Evolutionary conservation across 2,888 invertebrate species (phyloP).

Genomic region (Encarsia formosa): DNA sequence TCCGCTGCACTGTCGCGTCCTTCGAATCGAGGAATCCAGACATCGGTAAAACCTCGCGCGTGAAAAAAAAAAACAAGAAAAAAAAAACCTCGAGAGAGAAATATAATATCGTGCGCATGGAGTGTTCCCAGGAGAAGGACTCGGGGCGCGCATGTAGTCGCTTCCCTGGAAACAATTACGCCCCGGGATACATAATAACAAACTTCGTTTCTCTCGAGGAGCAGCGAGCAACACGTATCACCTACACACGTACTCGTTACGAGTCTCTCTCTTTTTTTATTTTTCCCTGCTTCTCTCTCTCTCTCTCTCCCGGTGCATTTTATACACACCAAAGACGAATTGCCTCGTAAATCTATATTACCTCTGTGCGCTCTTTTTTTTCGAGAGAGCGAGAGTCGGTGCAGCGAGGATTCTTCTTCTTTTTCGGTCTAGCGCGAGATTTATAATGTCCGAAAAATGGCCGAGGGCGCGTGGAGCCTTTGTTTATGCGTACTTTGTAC

Average conservation of each 20-base stretch:
- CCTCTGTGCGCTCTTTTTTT: conserved; percentile 30
- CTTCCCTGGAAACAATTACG: conserved; percentile 48
- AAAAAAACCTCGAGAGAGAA: too few species aligned
- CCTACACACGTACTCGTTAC: conserved; percentile 12
- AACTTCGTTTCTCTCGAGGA: conserved; percentile 20
- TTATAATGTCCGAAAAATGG: background rate
- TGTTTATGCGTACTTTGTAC: too few species aligned
- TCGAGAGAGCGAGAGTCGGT: too few species aligned
- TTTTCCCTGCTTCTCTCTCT: background rate
- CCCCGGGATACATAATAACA: conserved; percentile 32
- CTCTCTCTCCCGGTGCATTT: conserved; percentile 2
- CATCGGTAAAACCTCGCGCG: too few species aligned
- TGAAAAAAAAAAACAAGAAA: too few species aligned
- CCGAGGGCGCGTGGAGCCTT: too few species aligned
- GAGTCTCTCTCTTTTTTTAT: background rate
- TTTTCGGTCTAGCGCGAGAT: background rate
- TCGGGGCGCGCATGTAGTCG: conserved; percentile 31
- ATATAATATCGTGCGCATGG: too few species aligned
- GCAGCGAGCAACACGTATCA: conserved; percentile 11
- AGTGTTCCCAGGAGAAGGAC: too few species aligned
- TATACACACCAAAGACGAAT: conserved; percentile 38
- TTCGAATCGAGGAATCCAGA: too few species aligned
- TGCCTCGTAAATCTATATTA: conserved; percentile 46
- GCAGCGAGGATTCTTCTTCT: conserved; percentile 29
- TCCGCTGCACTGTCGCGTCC: too few species aligned